phyloP scores from a whole-genome alignment of 2,113 vertebrate genomes.

The Rhinolophus sinicus region DNA sequence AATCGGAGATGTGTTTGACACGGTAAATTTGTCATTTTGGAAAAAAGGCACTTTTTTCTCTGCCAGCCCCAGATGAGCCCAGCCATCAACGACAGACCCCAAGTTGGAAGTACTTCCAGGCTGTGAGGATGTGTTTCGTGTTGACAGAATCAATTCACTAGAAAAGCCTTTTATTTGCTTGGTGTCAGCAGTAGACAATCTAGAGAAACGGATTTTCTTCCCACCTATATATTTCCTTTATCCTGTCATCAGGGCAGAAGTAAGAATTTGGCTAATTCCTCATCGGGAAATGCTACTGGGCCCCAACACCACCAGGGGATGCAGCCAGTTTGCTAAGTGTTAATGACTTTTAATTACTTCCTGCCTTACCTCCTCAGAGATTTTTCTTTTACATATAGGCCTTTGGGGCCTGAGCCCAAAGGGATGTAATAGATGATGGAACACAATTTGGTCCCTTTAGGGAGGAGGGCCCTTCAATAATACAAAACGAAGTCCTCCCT shows the following conservation, averaged over 20 bases:
- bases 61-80: background rate
- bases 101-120: background rate
- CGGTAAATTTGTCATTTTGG: background rate
- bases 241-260: background rate
- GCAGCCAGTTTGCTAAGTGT: background rate
- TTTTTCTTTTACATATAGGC: slow-evolving; percentile 34
- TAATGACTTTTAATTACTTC: slow-evolving; percentile 42
- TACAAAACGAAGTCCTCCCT: background rate
- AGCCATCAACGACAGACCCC: background rate
- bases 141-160: background rate
- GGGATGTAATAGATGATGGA: slow-evolving; percentile 51
- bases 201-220: background rate
- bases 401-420: slow-evolving; percentile 11
- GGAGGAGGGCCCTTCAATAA: slow-evolving; percentile 33
- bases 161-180: background rate
- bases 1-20: background rate
- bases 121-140: background rate
- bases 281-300: background rate
- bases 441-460: slow-evolving; percentile 64
- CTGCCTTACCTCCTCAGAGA: background rate
- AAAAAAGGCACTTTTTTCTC: background rate
- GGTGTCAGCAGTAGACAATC: background rate
- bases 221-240: background rate
- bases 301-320: background rate
- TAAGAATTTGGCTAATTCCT: background rate